phyloP scores from a whole-genome alignment of 1,140 invertebrate genomes.

The Phortica variegata region DNA sequence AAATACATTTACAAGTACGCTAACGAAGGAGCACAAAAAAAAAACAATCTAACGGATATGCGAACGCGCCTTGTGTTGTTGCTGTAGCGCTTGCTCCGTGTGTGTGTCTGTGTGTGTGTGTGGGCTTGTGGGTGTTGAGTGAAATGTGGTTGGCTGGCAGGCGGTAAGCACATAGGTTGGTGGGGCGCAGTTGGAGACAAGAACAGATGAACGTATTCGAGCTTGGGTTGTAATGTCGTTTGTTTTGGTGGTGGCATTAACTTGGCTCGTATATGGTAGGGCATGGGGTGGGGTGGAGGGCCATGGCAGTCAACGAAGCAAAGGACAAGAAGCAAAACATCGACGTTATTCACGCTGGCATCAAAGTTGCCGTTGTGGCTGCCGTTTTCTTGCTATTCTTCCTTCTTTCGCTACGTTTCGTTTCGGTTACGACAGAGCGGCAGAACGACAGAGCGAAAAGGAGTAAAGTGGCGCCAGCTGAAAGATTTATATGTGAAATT shows the following conservation, averaged over 20 bases:
- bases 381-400: background rate
- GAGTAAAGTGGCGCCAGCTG: conserved; percentile 46
- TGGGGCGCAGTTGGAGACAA: no score
- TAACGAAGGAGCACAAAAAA: conserved; percentile 32
- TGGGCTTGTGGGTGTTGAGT: conserved; percentile 52
- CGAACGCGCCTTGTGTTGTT: conserved; percentile 49
- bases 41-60: conserved; percentile 25
- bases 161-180: no score
- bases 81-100: no score
- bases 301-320: no score
- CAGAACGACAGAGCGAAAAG: conserved; percentile 14
- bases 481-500: conserved; percentile 43
- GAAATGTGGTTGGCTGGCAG: conserved; percentile 52
- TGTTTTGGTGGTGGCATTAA: background rate
- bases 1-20: no score
- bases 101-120: conserved; percentile 26
- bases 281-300: conserved; percentile 23
- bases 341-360: conserved; percentile 34
- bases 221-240: background rate
- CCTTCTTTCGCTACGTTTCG: conserved; percentile 33
- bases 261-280: background rate
- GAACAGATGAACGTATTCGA: no score
- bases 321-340: conserved; percentile 47
- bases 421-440: no score
- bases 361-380: conserved; percentile 16